Conservation (phyloP, 2,888 invertebrate species). For the Eupithecia centaureata region DNA sequence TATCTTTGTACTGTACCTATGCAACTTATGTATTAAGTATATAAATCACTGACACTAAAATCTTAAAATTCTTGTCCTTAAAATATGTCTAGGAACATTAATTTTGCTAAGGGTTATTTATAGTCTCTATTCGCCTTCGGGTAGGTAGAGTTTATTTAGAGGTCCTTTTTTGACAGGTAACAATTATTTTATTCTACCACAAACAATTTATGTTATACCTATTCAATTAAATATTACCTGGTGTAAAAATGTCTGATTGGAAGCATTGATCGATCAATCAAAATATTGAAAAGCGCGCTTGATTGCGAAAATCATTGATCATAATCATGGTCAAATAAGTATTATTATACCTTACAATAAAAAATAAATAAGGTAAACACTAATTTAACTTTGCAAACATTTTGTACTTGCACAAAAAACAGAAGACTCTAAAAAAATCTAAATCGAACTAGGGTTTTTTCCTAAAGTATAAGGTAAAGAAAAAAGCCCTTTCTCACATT, state of each 20-base stretch:
- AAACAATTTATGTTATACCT: not conserved
- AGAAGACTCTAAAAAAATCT: not conserved
- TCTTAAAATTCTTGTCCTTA: no score
- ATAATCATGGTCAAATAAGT: constrained; percentile 15
- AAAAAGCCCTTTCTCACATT: not conserved
- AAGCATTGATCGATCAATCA: constrained; percentile 41
- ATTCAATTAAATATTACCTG: constrained; percentile 11
- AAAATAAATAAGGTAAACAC: not conserved
- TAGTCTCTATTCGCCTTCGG: not conserved
- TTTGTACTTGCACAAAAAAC: not conserved
- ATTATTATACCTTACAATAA: not conserved
- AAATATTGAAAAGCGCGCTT: constrained; percentile 33
- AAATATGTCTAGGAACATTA: no score
- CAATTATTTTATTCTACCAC: not conserved
- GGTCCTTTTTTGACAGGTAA: not conserved
- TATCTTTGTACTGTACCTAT: no score
- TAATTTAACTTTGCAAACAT: not conserved
- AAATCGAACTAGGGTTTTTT: not conserved
- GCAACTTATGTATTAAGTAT: no score
- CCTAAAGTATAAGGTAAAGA: no score
- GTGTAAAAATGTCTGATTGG: constrained; percentile 34
- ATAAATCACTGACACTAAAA: no score
- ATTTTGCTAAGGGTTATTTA: not conserved
- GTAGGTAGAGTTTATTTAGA: not conserved
- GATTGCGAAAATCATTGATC: constrained; percentile 27